Base-by-base conservation (phyloP, 2,888 invertebrate genomes). In the Maniola hyperantus region DNA sequence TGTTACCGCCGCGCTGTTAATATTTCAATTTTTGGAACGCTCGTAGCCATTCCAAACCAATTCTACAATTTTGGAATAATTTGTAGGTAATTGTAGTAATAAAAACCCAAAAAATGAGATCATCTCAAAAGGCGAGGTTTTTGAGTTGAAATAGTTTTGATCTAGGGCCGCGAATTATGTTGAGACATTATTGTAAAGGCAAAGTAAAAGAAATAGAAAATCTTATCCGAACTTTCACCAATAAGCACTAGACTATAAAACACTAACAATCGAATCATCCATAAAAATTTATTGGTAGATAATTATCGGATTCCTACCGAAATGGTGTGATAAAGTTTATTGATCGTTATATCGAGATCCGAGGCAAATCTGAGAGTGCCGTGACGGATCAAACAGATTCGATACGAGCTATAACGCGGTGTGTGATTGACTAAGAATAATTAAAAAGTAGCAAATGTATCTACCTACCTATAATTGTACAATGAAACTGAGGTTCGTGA, bases 281-380 rank as follows among this genome's bases (percentile, higher is more conserved):
- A 81, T 84, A 84, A 85, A 82, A 73, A 82, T 88, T 88, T 83
- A 89, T 85, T 75, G 79, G 75, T 76, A 73, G 74, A 82, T 87
- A 84, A 89, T 88, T 88, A 84, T 81, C 76, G 75, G 83, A 86
- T 88, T 88, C 85, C 89, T 90, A 90, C 89, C 81, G 88, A 84
- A 89, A 84, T 88, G 83, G 88, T 87, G 87, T 88, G 85, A 85
- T 89, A 85, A 89, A 90, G 74, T 89, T 89, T 89, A 89, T 89
- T 85, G 89, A 81, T 87, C 85, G 86, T 87, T 87, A 84, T 79
- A 83, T 83, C 77, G 84, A 88, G 83, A 79, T 78, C 81, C 88
- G 86, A 77, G 74, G 73, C 84, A 69, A 86, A 91, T 88, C 76
- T 70, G 68, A 81, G 84, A 89, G 83, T 82, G 87, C 81, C 83